Evolutionary conservation across 1,140 invertebrate species (phyloP), one percentile per base, ranked within the genome.

Genomic region (Chrysopa pallens): DNA sequence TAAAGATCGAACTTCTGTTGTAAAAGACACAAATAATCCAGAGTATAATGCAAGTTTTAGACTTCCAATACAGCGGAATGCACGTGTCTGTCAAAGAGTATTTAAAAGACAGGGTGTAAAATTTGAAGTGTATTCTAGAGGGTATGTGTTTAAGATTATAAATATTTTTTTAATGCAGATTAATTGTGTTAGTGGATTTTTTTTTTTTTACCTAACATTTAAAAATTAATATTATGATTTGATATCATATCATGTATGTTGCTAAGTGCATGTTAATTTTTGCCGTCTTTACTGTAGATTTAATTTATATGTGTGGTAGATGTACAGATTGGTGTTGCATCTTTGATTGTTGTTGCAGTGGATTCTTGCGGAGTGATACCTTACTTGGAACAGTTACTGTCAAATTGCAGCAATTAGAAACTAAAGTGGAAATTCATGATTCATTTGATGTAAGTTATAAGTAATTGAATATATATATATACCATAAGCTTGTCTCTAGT

Each of bases 31-130:
- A 6, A 83, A 82, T 55, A 92, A 81, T 67, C 92, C 93, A 4
- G 81, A 84, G 53, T 96, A 93, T 58, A 74, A 87, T 55, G 74
- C 81, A 38, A 73, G 73, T 17, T 80, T 84, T 53, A 75, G 69
- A 36, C 70, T 94, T 45, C 69, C 80, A 29, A 86, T 96, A 42
- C 79, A 84, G 52, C 71, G 90, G 33, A 75, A 70, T 37, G 74
- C 81, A 4, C 68, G 89, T 42, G 72, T 78, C 12, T 88, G 91
- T 52, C 74, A 79, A 48, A 60, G 91, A 44, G 70, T 86, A 28
- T 85, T 96, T 52, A 94, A 94, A 62, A 69, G 88, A 45, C 86
- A 93, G 47, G 70, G 71, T 14, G 63, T 94, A 11, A 96, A 96
- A 55, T 77, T 88, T 47, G 88, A 96, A 67, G 72, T 97, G 9